phyloP scores from a whole-genome alignment of 2,888 invertebrate species.

The Phytoseiulus persimilis region DNA sequence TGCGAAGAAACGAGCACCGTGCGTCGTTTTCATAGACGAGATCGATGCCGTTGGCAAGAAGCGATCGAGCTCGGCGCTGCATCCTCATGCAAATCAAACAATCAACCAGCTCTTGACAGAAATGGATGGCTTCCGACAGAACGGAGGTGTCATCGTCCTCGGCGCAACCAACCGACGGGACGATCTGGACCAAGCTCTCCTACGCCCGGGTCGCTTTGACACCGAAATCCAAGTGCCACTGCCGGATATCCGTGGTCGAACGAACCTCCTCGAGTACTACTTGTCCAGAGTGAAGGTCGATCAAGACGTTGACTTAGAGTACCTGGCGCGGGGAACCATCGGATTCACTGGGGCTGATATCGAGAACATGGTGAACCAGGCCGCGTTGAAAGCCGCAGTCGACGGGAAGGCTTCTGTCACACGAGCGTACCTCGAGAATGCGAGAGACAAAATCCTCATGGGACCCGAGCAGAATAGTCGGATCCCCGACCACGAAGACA shows the following conservation, averaged over 20 bases:
- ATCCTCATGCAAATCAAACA: slow-evolving; percentile 99
- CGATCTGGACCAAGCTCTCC: slow-evolving; percentile 79
- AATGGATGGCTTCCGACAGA: slow-evolving; percentile 76
- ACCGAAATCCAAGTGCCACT: slow-evolving; percentile 75
- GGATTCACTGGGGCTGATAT: slow-evolving; percentile 91
- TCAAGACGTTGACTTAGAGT: slow-evolving; percentile 64
- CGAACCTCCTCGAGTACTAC: slow-evolving; percentile 83
- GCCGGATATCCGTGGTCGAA: slow-evolving; percentile 83
- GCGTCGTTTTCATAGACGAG: slow-evolving; percentile 98
- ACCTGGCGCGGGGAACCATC: slow-evolving; percentile 77
- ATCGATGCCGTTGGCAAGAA: slow-evolving; percentile 98
- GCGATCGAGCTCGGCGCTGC: slow-evolving; percentile 87
- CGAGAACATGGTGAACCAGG: slow-evolving; percentile 90
- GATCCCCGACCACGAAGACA: slow-evolving; percentile 82
- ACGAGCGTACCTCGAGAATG: slow-evolving; percentile 88
- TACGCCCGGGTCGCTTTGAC: slow-evolving; percentile 93
- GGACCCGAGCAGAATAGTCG: slow-evolving; percentile 81
- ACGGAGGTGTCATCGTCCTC: slow-evolving; percentile 82
- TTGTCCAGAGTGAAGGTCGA: slow-evolving; percentile 64
- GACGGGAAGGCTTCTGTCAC: slow-evolving; percentile 76
- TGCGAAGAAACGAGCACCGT: slow-evolving; percentile 87
- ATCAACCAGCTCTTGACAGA: slow-evolving; percentile 95
- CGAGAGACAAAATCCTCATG: slow-evolving; percentile 90
- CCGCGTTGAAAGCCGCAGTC: slow-evolving; percentile 73
- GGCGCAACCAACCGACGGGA: slow-evolving; percentile 94